Evolutionary conservation across 1,140 invertebrate species (phyloP).

Genomic region (Maniola jurtina): DNA sequence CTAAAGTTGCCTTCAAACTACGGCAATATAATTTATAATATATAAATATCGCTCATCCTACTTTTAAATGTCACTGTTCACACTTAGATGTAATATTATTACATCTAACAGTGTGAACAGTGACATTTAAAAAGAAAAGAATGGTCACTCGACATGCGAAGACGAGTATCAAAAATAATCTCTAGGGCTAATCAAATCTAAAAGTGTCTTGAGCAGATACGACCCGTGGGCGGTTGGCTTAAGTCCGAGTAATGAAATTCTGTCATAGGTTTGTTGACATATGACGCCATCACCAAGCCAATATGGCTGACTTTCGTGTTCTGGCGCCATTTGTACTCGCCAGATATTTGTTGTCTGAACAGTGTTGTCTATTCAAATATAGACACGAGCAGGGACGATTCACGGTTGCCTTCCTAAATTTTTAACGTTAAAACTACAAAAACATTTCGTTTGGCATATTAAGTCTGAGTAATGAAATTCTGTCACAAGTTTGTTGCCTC

Average conservation of each 20-base stretch:
- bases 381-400: no score
- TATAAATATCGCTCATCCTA: no score
- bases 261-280: slow-evolving; percentile 18
- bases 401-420: no score
- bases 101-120: no score
- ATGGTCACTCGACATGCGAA: not conserved
- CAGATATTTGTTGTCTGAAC: not conserved
- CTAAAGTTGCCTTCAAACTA: no score
- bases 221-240: slow-evolving; percentile 10
- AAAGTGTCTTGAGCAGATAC: slow-evolving; percentile 10
- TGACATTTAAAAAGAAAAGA: no score
- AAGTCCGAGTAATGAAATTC: slow-evolving; percentile 10
- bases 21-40: no score
- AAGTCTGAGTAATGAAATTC: slow-evolving; percentile 7
- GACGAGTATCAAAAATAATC: slow-evolving; percentile 8
- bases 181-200: slow-evolving; percentile 13
- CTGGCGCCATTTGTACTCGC: slow-evolving; percentile 7
- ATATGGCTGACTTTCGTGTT: slow-evolving; percentile 11
- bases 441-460: no score
- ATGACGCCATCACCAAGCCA: slow-evolving; percentile 16
- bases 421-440: no score
- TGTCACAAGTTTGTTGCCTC: slow-evolving; percentile 18
- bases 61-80: no score
- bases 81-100: no score
- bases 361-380: not conserved